Conservation (phyloP, 2,113 vertebrate genomes). For the Lophura nycthemera region DNA sequence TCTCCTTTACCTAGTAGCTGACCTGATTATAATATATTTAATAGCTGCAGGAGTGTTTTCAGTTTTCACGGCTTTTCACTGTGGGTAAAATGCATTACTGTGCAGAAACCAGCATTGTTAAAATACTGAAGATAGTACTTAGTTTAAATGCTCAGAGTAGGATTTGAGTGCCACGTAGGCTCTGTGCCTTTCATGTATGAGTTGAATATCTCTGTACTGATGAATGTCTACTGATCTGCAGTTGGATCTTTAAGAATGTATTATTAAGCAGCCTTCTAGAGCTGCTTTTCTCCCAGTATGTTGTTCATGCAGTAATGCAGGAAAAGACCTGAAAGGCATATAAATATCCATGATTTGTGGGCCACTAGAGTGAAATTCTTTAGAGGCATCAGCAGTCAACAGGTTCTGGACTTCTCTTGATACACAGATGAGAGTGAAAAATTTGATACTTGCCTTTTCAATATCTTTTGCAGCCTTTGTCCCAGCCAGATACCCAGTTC, state of each 20-base stretch:
- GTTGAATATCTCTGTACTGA: not conserved
- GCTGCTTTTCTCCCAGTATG: not conserved
- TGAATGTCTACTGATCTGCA: not conserved
- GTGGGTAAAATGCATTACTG: not conserved
- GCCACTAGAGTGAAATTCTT: not conserved
- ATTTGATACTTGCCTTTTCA: not conserved
- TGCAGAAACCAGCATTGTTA: not conserved
- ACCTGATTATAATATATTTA: conserved; percentile 35
- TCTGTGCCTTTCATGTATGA: not conserved
- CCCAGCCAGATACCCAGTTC: not conserved
- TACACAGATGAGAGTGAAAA: not conserved
- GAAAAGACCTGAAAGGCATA: not conserved
- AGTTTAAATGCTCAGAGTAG: not conserved
- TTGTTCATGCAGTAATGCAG: not conserved
- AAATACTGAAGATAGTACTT: conserved; percentile 6
- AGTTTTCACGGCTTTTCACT: conserved; percentile 8
- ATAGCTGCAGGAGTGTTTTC: not conserved
- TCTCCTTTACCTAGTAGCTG: conserved; percentile 26
- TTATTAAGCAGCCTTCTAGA: not conserved
- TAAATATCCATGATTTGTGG: not conserved
- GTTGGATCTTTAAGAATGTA: not conserved
- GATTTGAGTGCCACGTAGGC: not conserved
- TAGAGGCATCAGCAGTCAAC: not conserved
- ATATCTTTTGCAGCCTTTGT: not conserved
- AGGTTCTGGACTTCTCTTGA: not conserved